phyloP scores from a whole-genome alignment of 2,888 invertebrate species.

The Subacronicta megacephala region DNA sequence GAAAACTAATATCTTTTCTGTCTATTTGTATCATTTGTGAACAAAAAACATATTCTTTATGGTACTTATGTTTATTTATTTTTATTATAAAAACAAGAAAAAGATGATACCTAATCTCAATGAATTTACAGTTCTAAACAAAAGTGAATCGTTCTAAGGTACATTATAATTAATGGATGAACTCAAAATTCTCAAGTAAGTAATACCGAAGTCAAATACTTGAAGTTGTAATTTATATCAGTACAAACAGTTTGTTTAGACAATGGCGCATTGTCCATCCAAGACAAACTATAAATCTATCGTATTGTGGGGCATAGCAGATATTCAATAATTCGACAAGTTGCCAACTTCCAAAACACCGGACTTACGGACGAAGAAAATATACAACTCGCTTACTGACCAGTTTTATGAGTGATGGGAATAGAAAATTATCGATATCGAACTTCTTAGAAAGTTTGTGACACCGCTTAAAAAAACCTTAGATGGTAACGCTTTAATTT shows the following conservation, averaged over 20 bases:
- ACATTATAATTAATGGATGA: slow-evolving; percentile 24
- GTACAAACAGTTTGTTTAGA: slow-evolving; percentile 55
- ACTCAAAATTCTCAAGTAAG: slow-evolving; percentile 50
- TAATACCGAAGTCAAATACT: slow-evolving; percentile 53
- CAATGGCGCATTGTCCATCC: slow-evolving; percentile 69
- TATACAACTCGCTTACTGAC: slow-evolving; percentile 79
- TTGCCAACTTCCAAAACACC: slow-evolving; percentile 82
- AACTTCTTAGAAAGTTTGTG: too few relatives aligned
- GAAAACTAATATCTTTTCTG: too few relatives aligned
- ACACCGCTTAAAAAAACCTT: too few relatives aligned
- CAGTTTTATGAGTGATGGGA: slow-evolving; percentile 58
- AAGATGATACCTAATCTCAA: not conserved
- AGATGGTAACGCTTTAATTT: too few relatives aligned
- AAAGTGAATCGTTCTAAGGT: too few relatives aligned
- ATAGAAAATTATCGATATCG: slow-evolving; percentile 24
- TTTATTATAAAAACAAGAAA: not conserved
- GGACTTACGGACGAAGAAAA: slow-evolving; percentile 88
- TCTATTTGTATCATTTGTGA: too few relatives aligned
- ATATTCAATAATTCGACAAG: slow-evolving; percentile 84
- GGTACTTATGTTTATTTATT: too few relatives aligned
- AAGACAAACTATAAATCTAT: slow-evolving; percentile 84
- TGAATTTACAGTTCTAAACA: not conserved
- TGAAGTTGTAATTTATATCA: slow-evolving; percentile 55
- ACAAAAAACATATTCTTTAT: too few relatives aligned
- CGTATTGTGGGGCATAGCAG: slow-evolving; percentile 55